These are phyloP conservation scores for Lutjanus campechanus DNA, from an alignment of 2,797 vertebrate species.

Conservation along the genomic window DNA sequence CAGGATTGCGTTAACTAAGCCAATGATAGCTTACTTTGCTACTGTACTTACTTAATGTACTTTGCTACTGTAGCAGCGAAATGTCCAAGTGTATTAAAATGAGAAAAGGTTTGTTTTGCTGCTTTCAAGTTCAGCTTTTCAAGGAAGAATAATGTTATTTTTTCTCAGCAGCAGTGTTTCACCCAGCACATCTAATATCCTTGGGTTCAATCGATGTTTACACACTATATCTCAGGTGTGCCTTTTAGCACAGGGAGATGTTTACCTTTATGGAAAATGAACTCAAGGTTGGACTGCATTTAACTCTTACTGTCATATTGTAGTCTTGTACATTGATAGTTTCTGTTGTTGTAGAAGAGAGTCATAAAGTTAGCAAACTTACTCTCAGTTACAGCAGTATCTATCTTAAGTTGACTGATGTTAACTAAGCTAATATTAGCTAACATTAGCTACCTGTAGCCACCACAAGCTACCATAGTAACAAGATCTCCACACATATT, in stretches of 20 bases:
- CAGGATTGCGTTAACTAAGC: no score
- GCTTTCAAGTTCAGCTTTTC: no score
- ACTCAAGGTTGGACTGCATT: not conserved
- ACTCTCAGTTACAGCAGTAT: constrained; percentile 6
- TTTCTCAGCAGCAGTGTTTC: constrained; percentile 20
- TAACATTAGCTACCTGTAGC: not conserved
- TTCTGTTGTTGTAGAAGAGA: not conserved
- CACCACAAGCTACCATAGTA: not conserved
- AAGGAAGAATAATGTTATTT: no score
- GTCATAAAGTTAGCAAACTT: not conserved
- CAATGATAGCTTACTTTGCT: no score
- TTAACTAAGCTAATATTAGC: not conserved
- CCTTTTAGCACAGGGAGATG: not conserved
- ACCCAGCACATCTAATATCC: constrained; percentile 3
- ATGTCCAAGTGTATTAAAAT: no score
- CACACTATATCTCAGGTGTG: not conserved
- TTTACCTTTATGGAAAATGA: constrained; percentile 11
- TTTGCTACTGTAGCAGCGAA: no score
- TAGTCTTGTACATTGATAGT: not conserved
- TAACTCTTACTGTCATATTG: not conserved
- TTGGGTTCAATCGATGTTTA: constrained; percentile 18
- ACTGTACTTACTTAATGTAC: no score
- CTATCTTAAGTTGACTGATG: not conserved
- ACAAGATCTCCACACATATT: not conserved
- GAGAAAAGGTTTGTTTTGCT: no score